Base-by-base conservation (phyloP, 2,113 vertebrate species). In the Pluvialis apricaria region DNA sequence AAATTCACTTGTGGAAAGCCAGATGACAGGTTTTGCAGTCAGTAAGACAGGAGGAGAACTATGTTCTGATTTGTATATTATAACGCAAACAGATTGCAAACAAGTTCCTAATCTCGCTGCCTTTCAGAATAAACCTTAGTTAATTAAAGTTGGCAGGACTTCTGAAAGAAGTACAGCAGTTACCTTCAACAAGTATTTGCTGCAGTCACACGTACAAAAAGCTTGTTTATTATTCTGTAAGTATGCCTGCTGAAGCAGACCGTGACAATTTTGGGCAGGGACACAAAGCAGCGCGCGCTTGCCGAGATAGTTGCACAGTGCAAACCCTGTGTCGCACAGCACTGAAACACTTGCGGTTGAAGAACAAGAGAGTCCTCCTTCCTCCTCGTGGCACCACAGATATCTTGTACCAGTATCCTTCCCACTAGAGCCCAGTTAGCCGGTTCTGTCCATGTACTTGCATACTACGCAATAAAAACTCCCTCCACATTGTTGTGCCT, bases 131-230 rank as follows among this genome's bases (percentile, higher is more conserved):
- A 70, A 94, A 93, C 85, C 88, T 6, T 44, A 36, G 57, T 77
- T 94, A 95, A 92, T 93, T 94, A 82, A 82, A 88, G 90, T 40
- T 95, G 94, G 88, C 93, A 95, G 85, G 58, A 52, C 75, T 84
- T 86, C 58, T 21, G 83, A 84, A 94, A 54, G 88, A 92, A 96
- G 71, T 55, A 62, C 77, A 73, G 66, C 85, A 58, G 70, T 69
- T 92, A 40, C 78, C 54, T 31, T 85, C 91, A 44, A 44, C 73
- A 45, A 94, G 83, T 77, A 24, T 92, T 72, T 40, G 62, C 83
- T 77, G 93, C 83, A 88, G 85, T 61, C 86, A 40, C 75, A 82
- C 75, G 2, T 0, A 28, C 57, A 47, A 55, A 83, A 91, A 44
- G 12, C 81, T 64, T 58, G 60, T 71, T 97, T 93, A 36, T 91